phyloP scores from a whole-genome alignment of 2,888 invertebrate genomes.

The Temnothorax unifasciatus region DNA sequence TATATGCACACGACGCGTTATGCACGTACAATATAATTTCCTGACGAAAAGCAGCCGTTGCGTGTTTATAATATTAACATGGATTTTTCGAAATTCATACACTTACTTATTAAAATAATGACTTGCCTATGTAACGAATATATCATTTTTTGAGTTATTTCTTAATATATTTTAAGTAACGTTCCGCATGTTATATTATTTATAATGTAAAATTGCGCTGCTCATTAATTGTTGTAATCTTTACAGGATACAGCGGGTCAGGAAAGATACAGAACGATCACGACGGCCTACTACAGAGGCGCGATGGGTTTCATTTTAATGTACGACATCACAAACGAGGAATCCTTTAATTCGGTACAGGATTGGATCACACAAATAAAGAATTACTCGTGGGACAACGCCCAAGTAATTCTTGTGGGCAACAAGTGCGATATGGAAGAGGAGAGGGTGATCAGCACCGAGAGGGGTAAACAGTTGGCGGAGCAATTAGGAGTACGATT shows the following conservation, averaged over 20 bases:
- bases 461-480: conserved; percentile 98
- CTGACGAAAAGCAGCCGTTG: neutral
- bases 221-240: neutral
- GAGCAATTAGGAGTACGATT: conserved; percentile 99
- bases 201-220: neutral
- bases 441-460: conserved; percentile 98
- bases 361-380: conserved; percentile 99
- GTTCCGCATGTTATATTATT: neutral
- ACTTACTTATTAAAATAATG: neutral
- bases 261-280: conserved; percentile 99
- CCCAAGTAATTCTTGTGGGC: conserved; percentile 99
- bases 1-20: conserved; percentile 70
- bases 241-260: conserved; percentile 98
- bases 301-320: conserved; percentile 99
- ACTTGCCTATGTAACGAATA: neutral
- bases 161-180: neutral
- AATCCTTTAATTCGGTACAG: conserved; percentile 99
- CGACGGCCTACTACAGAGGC: conserved; percentile 99
- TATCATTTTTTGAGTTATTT: too few relatives aligned
- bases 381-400: conserved; percentile 99
- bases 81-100: neutral
- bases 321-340: conserved; percentile 99
- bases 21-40: neutral
- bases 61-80: neutral
- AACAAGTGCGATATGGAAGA: conserved; percentile 99